Base-by-base conservation (phyloP, 2,888 invertebrate genomes). In the Synanthedon formicaeformis region DNA sequence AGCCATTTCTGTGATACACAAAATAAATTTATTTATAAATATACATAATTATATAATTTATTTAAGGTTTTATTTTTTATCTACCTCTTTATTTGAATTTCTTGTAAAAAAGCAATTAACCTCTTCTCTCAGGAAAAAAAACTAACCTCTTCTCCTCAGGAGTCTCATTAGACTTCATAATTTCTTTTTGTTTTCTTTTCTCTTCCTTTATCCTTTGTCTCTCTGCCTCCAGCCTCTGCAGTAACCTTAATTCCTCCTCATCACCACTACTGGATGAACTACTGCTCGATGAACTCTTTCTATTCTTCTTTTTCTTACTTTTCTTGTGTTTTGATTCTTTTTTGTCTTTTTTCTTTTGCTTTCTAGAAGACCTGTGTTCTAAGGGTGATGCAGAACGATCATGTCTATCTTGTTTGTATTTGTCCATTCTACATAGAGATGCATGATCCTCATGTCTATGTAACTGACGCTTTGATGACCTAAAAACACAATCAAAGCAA, bases 141-240 rank as follows among this genome's bases (percentile, higher is more conserved):
- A 53, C 40, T 27, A 59, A 86, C 88, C 90, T 88, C 73, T 99
- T 99, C 73, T 99, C 97, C 76, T 98, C 98, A 0, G 98, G 95
- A 0, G 98, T 98, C 86, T 99, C 99, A 53, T 92, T 92, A 0
- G 94, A 93, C 78, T 99, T 99, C 70, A 92, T 71, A 52, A 91
- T 66, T 62, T 95, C 94, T 63, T 96, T 96, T 54, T 91, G 88
- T 2, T 90, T 90, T 55, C 89, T 90, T 52, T 89, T 90, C 50
- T 93, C 92, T 34, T 93, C 90, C 8, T 90, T 79, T 45, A 91
- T 85, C 52, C 90, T 89, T 13, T 91, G 62, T 1, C 95, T 82
- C 64, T 95, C 93, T 0, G 92, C 90, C 66, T 94, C 92, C 13
- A 96, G 76, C 61, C 92, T 89, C 69, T 93, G 90, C 58, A 96